Evolutionary conservation across 1,140 invertebrate species (phyloP).

Genomic region (Brachystomella parvula): DNA sequence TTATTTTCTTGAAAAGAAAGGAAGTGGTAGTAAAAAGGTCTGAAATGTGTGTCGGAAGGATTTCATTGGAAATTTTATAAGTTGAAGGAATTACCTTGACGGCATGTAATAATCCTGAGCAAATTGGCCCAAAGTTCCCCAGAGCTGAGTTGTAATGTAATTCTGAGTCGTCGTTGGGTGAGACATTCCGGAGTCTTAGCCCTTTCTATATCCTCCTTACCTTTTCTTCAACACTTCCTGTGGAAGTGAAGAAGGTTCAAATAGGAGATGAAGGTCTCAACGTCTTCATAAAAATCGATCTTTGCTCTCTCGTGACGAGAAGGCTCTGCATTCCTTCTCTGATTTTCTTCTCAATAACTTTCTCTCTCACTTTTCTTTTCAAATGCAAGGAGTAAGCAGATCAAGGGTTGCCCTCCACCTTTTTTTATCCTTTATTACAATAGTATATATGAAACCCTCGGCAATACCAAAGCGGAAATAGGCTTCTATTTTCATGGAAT

Average conservation of each 20-base stretch:
- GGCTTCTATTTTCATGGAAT: too few relatives aligned
- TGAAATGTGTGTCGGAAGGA: conserved; percentile 8
- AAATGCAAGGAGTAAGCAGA: too few relatives aligned
- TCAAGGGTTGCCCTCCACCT: not conserved
- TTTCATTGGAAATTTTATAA: conserved; percentile 13
- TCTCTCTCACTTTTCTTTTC: not conserved
- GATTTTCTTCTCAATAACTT: not conserved
- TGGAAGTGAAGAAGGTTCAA: not conserved
- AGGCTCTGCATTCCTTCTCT: not conserved
- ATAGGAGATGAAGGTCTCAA: not conserved
- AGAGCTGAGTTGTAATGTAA: conserved; percentile 10
- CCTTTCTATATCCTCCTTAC: not conserved
- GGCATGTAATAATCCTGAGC: conserved; percentile 11
- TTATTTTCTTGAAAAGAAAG: too few relatives aligned
- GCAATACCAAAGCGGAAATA: too few relatives aligned
- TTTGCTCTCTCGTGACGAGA: not conserved
- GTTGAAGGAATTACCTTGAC: conserved; percentile 16
- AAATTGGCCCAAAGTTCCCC: conserved; percentile 17
- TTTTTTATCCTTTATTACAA: not conserved
- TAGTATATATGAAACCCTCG: not conserved
- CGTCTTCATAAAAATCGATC: not conserved
- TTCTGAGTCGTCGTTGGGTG: not conserved
- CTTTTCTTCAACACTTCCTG: not conserved
- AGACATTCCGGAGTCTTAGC: not conserved
- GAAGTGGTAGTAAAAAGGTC: too few relatives aligned